Conservation (phyloP, 2,797 vertebrate species). For the Phoebastria nigripes region DNA sequence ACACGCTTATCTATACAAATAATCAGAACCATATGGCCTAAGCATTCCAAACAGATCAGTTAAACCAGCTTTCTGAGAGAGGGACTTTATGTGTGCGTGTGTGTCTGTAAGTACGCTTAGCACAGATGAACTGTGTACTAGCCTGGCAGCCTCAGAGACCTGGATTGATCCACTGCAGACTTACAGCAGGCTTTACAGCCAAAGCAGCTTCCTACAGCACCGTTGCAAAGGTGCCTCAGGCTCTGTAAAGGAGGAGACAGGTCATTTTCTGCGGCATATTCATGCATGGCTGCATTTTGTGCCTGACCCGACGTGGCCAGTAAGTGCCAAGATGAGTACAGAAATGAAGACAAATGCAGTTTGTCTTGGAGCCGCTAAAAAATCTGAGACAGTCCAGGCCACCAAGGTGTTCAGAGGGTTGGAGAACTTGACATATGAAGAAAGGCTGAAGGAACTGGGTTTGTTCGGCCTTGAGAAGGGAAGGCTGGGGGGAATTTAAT, state of each 20-base stretch:
- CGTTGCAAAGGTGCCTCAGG: not conserved
- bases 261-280: not conserved
- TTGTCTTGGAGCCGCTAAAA: not conserved
- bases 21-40: slow-evolving; percentile 53
- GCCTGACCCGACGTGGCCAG: not conserved
- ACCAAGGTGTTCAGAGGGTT: not conserved
- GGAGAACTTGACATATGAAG: not conserved
- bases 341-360: not conserved
- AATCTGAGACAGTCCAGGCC: not conserved
- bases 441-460: not conserved
- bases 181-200: not conserved
- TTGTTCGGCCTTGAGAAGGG: not conserved
- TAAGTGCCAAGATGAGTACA: not conserved
- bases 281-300: not conserved
- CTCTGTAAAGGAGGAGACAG: not conserved
- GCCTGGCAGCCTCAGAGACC: not conserved
- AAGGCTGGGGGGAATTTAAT: not conserved
- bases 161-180: not conserved
- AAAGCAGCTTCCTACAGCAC: not conserved
- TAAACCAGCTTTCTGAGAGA: not conserved
- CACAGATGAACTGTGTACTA: not conserved
- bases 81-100: not conserved
- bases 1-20: slow-evolving; percentile 43
- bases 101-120: not conserved
- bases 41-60: slow-evolving; percentile 20